Conservation (phyloP, 2,888 invertebrate species). For the Alsophila aescularia region DNA sequence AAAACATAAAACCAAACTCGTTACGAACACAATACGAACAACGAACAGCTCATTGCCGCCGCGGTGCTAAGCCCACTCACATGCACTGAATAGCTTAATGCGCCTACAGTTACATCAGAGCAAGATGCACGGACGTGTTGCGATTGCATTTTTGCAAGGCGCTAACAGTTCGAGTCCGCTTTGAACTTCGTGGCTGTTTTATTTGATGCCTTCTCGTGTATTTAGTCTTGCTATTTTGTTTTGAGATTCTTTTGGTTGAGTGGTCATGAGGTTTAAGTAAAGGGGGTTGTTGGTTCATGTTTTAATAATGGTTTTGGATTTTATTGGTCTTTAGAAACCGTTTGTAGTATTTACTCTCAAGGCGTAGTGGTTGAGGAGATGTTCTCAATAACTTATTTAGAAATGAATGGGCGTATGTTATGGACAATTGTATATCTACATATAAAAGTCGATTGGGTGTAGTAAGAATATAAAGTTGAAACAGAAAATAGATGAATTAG, state of each 20-base stretch:
- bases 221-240: neutral
- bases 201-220: neutral
- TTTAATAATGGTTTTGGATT: neutral
- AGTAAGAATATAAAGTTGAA: too few species aligned
- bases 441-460: too few species aligned
- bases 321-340: too few species aligned
- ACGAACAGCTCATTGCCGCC: neutral
- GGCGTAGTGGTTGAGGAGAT: too few species aligned
- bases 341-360: too few species aligned
- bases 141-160: conserved; percentile 41
- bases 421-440: too few species aligned
- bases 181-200: conserved; percentile 5
- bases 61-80: conserved; percentile 6
- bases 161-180: conserved; percentile 23
- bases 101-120: conserved; percentile 30
- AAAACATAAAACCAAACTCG: neutral
- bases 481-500: too few species aligned
- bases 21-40: neutral
- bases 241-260: neutral
- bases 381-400: too few species aligned
- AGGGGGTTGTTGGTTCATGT: neutral
- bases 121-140: conserved; percentile 30
- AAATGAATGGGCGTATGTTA: too few species aligned
- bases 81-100: conserved; percentile 10
- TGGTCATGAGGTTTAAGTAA: neutral